A percentile compares a stretch with the other conserved stretches of the same genome.
phyloP scores from a whole-genome alignment of 2,888 invertebrate species.

The Archaeoteleia sp. region DNA sequence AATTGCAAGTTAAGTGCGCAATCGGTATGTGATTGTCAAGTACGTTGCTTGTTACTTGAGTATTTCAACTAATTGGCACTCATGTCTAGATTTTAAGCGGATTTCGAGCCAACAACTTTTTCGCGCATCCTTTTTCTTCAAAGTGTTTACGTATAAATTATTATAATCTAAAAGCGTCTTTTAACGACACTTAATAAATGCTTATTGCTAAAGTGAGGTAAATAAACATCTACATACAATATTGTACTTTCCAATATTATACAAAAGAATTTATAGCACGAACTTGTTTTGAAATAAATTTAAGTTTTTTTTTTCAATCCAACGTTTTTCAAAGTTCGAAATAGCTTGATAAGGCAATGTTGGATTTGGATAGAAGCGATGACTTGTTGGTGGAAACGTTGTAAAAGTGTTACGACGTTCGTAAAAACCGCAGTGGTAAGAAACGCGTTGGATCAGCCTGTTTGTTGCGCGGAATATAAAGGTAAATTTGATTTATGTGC shows the following conservation, averaged over 20 bases:
- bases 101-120: slow-evolving; percentile 2
- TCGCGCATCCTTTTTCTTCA: no score
- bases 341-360: slow-evolving; percentile 22
- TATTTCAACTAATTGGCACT: slow-evolving; percentile 41
- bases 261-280: no score
- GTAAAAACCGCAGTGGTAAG: slow-evolving; percentile 33
- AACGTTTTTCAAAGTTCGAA: slow-evolving; percentile 19
- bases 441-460: slow-evolving; percentile 32
- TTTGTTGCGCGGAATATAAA: slow-evolving; percentile 47
- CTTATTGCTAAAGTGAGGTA: no score
- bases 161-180: not conserved
- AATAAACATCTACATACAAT: no score
- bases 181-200: not conserved
- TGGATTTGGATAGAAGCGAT: slow-evolving; percentile 23
- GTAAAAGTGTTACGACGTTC: slow-evolving; percentile 45
- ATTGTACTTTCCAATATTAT: no score
- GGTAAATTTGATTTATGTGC: slow-evolving; percentile 45
- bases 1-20: slow-evolving; percentile 32
- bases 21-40: slow-evolving; percentile 34
- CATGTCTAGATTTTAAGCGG: slow-evolving; percentile 14
- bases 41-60: slow-evolving; percentile 20
- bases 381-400: slow-evolving; percentile 36
- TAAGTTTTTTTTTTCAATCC: slow-evolving; percentile 41
- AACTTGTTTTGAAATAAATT: no score
- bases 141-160: no score